Evolutionary conservation across 2,113 vertebrate genomes (phyloP), one percentile per base, ranked within the genome.

Genomic region (Phasianus colchicus): DNA sequence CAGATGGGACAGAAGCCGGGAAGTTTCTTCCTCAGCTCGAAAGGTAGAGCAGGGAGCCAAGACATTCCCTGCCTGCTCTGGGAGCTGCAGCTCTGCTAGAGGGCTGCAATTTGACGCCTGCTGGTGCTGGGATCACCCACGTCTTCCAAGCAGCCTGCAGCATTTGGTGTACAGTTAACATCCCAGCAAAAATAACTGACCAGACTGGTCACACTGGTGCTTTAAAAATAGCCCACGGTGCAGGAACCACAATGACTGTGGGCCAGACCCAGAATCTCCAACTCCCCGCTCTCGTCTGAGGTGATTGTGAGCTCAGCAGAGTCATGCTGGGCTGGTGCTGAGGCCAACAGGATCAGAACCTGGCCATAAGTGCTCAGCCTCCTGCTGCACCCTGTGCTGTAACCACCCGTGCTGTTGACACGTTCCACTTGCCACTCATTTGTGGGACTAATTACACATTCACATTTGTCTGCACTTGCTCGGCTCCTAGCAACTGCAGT

Each of bases 401-500:
- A 80, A 85, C 94, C 42, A 83, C 78, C 84, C 83, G 75, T 54
- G 92, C 93, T 94, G 95, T 86, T 95, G 96, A 97, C 95, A 95
- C 89, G 91, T 97, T 97, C 95, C 40, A 70, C 91, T 97, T 93
- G 95, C 91, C 95, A 83, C 96, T 97, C 92, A 60, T 91, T 97
- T 96, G 95, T 84, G 81, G 95, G 95, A 95, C 96, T 97, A 94
- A 95, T 97, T 97, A 96, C 89, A 93, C 94, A 95, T 93, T 97
- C 92, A 63, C 95, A 96, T 96, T 97, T 96, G 92, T 90, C 96
- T 97, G 91, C 43, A n/a, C 93, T 95, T 88, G 25, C 94, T 96
- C 43, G 13, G 97, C 80, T 95, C 97, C 91, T 96, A 97, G 97
- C 96, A 97, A 97, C 92, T 92, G 93, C 95, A 97, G 97, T 94